These are phyloP conservation scores for Notarius quadriscutis DNA, from an alignment of 2,113 vertebrate genomes.

Conservation along the genomic window DNA sequence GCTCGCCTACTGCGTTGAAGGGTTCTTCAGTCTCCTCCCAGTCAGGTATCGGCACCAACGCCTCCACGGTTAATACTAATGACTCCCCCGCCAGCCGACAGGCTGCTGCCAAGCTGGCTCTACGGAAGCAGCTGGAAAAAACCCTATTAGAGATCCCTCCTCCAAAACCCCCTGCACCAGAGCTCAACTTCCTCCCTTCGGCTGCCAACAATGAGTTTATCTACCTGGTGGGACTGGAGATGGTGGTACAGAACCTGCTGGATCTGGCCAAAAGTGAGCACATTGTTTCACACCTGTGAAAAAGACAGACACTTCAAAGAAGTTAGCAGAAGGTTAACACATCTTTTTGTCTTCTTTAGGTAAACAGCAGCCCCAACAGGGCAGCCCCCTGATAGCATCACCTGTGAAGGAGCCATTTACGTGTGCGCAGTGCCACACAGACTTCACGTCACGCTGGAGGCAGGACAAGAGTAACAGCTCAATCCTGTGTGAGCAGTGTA, in stretches of 20 bases:
- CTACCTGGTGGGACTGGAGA: slow-evolving; percentile 93
- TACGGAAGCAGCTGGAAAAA: slow-evolving; percentile 97
- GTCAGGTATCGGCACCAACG: slow-evolving; percentile 66
- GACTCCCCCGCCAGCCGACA: slow-evolving; percentile 93
- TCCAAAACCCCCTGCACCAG: slow-evolving; percentile 89
- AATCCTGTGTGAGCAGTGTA: slow-evolving; percentile 94
- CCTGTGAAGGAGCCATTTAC: slow-evolving; percentile 86
- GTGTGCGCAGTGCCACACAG: slow-evolving; percentile 94
- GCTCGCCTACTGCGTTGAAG: slow-evolving; percentile 84
- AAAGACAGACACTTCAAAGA: background rate
- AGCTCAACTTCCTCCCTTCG: slow-evolving; percentile 95
- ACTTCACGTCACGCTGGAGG: slow-evolving; percentile 98
- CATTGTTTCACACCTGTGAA: background rate
- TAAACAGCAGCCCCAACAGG: slow-evolving; percentile 69
- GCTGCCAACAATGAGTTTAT: slow-evolving; percentile 98
- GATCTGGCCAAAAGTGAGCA: slow-evolving; percentile 83
- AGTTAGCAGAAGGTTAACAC: background rate
- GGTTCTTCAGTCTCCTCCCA: slow-evolving; percentile 71
- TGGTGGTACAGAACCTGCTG: slow-evolving; percentile 94
- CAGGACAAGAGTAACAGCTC: slow-evolving; percentile 85
- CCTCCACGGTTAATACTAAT: slow-evolving; percentile 69
- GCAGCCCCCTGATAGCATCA: slow-evolving; percentile 54
- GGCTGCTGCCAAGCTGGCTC: slow-evolving; percentile 90
- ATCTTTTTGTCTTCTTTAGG: slow-evolving; percentile 59
- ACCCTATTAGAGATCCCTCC: slow-evolving; percentile 95